Conservation (phyloP, 2,113 vertebrate species). For the Apeltes quadracus region DNA sequence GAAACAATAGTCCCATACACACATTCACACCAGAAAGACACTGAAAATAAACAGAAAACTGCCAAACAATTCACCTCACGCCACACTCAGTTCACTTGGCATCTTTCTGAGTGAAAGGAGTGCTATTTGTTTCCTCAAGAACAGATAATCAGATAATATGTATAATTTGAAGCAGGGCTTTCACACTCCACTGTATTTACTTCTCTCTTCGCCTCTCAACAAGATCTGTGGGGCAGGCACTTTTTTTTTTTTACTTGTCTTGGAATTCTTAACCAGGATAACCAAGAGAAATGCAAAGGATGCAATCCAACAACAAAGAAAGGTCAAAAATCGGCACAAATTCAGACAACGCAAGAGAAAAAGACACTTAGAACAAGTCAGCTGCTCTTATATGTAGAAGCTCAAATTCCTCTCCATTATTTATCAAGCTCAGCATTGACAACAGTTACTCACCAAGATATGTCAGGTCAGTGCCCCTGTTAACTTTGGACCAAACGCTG, state of each 20-base stretch:
- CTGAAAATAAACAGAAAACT: too few relatives aligned
- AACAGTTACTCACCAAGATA: conserved; percentile 63
- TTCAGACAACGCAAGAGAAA: background rate
- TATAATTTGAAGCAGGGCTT: conserved; percentile 30
- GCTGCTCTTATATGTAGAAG: conserved; percentile 45
- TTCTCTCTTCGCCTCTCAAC: conserved; percentile 17
- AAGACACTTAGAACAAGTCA: conserved; percentile 30
- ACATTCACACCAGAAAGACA: too few relatives aligned
- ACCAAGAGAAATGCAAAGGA: conserved; percentile 30
- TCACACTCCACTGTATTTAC: conserved; percentile 15
- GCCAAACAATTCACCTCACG: too few relatives aligned
- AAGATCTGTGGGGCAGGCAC: conserved; percentile 23
- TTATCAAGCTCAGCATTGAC: conserved; percentile 65
- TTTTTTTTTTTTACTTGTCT: conserved; percentile 15
- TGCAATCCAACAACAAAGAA: background rate
- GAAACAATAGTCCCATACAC: too few relatives aligned
- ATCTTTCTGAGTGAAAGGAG: too few relatives aligned
- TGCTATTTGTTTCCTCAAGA: conserved; percentile 52
- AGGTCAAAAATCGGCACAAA: conserved; percentile 5
- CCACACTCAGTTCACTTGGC: too few relatives aligned
- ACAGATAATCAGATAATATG: conserved; percentile 33
- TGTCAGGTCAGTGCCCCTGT: conserved; percentile 65
- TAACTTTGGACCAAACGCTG: conserved; percentile 54
- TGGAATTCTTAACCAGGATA: background rate
- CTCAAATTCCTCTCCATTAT: conserved; percentile 61